phyloP scores from a whole-genome alignment of 2,888 invertebrate genomes.

The Ophioninae sp. region DNA sequence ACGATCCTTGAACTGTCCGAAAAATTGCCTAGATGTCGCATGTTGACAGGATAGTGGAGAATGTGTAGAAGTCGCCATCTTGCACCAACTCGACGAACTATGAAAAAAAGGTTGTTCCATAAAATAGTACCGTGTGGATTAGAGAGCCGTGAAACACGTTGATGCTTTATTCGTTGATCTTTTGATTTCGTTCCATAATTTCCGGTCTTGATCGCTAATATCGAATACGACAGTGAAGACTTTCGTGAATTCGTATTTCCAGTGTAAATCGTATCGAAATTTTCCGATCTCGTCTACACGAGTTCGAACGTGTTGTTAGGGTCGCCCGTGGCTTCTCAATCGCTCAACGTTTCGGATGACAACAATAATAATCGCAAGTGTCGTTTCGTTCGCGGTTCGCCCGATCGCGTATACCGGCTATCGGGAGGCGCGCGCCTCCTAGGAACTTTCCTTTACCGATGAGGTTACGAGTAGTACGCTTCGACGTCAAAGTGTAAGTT shows the following conservation, averaged over 20 bases:
- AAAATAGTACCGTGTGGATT: background rate
- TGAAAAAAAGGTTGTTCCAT: background rate
- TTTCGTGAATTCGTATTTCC: background rate
- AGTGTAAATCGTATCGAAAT: background rate
- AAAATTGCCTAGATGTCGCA: background rate
- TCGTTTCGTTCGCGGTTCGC: constrained; percentile 1
- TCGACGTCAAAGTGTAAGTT: constrained; percentile 3
- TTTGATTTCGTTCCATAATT: background rate
- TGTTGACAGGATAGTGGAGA: background rate
- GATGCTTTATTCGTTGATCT: background rate
- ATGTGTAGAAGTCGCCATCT: background rate
- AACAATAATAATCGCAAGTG: background rate
- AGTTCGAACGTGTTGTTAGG: background rate
- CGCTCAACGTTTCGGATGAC: background rate
- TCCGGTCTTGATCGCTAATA: background rate
- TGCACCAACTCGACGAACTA: background rate
- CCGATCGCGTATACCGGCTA: background rate
- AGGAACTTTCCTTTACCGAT: constrained; percentile 17
- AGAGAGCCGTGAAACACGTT: background rate
- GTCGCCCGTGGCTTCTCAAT: background rate
- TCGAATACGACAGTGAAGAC: background rate
- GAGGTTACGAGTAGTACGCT: background rate
- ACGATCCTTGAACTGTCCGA: background rate
- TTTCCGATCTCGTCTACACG: background rate
- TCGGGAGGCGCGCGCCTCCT: background rate